These are phyloP conservation scores for Bergia sp. DNA, from an alignment of 92 coral and sea anemone species.

Conservation along the genomic window DNA sequence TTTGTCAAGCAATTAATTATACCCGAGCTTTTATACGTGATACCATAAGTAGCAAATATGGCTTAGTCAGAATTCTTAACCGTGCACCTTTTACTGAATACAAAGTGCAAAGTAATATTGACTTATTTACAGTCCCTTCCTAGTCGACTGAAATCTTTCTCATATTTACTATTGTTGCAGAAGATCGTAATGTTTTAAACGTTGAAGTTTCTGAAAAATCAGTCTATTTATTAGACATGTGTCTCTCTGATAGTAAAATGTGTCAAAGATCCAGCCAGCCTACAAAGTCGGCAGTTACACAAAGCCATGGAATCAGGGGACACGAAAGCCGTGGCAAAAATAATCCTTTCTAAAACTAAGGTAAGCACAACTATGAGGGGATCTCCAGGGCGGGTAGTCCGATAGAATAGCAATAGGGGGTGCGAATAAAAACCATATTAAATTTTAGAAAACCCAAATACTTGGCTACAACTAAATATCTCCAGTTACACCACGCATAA, in stretches of 20 bases:
- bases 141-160: too few species aligned
- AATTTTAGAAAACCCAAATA: background rate
- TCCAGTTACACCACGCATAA: background rate
- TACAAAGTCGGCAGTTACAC: slow-evolving; percentile 70
- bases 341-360: slow-evolving; percentile 71
- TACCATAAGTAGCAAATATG: too few species aligned
- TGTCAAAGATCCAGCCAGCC: slow-evolving; percentile 76
- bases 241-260: slow-evolving; percentile 64
- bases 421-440: background rate
- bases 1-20: too few species aligned
- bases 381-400: background rate
- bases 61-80: too few species aligned
- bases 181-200: background rate
- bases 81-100: too few species aligned
- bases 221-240: background rate
- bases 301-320: slow-evolving; percentile 76
- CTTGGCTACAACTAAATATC: background rate
- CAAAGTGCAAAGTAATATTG: too few species aligned
- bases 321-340: slow-evolving; percentile 71
- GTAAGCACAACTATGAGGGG: slow-evolving; percentile 28
- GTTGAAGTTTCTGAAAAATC: background rate
- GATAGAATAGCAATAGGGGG: background rate
- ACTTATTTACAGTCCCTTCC: too few species aligned
- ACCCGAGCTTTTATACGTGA: too few species aligned
- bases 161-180: background rate